Conservation (phyloP, 2,113 vertebrate species). For the Prolemur simus region DNA sequence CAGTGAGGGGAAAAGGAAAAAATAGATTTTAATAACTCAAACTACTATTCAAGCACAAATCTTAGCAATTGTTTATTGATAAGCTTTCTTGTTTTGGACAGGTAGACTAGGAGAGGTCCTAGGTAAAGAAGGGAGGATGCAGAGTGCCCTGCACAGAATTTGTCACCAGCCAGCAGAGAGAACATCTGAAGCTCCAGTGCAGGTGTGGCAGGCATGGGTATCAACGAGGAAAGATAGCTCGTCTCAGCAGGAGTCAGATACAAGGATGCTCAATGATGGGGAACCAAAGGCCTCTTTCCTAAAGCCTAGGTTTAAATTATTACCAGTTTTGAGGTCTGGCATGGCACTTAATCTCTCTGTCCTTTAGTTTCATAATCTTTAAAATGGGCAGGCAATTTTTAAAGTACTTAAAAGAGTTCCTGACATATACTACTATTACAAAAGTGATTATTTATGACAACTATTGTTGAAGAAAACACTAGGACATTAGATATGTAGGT, state of each 20-base stretch:
- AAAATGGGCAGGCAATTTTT: background rate
- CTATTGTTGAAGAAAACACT: background rate
- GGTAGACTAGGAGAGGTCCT: background rate
- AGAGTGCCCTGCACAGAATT: background rate
- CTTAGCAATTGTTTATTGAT: background rate
- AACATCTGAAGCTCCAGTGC: background rate
- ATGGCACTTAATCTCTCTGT: background rate
- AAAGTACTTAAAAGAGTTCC: background rate
- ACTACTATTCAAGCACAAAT: background rate
- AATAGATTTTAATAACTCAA: background rate
- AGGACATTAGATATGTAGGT: background rate
- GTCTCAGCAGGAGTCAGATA: background rate
- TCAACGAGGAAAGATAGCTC: background rate
- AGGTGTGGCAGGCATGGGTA: background rate
- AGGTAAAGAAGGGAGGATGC: background rate
- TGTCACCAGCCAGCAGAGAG: background rate
- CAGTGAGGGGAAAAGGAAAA: background rate
- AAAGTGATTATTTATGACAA: background rate
- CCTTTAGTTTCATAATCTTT: conserved; percentile 30
- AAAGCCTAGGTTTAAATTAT: background rate
- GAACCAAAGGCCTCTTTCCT: background rate
- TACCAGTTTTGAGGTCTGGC: background rate
- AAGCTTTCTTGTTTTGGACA: background rate
- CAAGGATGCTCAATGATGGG: background rate
- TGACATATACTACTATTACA: background rate